Conservation (phyloP, 2,888 invertebrate species). For the Agrilus mali region DNA sequence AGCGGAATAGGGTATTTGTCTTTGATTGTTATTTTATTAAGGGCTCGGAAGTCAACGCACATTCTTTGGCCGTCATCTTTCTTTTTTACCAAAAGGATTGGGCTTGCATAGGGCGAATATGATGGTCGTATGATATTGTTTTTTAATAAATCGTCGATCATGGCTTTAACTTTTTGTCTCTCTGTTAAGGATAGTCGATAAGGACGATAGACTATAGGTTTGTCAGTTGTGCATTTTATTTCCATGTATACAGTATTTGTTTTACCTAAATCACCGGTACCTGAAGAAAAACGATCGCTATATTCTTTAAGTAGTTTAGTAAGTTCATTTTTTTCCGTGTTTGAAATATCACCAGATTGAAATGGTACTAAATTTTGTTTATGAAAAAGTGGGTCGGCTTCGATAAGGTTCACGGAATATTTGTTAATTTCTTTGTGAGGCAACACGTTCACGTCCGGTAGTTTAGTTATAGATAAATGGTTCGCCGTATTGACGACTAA, state of each 20-base stretch:
- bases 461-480: background rate
- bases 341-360: background rate
- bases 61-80: conserved; percentile 1
- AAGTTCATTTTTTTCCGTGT: conserved; percentile 3
- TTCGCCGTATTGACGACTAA: background rate
- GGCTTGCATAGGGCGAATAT: conserved; percentile 2
- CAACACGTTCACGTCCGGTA: background rate
- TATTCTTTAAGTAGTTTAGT: conserved; percentile 6
- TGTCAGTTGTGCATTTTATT: background rate
- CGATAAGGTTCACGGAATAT: background rate
- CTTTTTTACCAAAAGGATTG: conserved; percentile 1
- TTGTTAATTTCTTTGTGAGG: background rate
- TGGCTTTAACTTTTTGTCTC: background rate
- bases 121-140: conserved; percentile 1
- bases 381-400: background rate
- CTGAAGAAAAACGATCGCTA: conserved; percentile 4
- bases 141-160: background rate
- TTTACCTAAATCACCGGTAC: background rate
- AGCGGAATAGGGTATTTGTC: conserved; percentile 2
- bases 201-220: conserved; percentile 5
- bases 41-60: conserved; percentile 7
- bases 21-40: conserved; percentile 2
- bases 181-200: conserved; percentile 1
- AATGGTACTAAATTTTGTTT: background rate
- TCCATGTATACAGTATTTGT: conserved; percentile 2